Percentiles rank a stretch among this genome's conserved stretches.
Evolutionary conservation across 2,113 vertebrate genomes (phyloP).

Genomic region (Microtus ochrogaster): DNA sequence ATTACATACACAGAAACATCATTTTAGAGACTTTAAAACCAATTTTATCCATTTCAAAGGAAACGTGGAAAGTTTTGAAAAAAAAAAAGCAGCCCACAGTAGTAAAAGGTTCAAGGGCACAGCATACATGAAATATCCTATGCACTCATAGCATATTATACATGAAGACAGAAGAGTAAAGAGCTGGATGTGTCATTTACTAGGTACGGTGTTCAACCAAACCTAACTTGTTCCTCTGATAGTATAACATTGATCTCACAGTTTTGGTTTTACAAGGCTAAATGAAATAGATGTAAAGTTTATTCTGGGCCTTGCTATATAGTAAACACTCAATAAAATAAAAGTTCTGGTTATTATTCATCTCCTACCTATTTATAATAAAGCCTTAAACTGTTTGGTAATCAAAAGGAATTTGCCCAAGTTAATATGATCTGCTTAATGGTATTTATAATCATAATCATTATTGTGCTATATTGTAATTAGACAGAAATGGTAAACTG

Average conservation of each 20-base stretch:
- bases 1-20: constrained; percentile 38
- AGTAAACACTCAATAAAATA: constrained; percentile 77
- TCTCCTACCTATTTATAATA: constrained; percentile 67
- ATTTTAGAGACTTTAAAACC: constrained; percentile 51
- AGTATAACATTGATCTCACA: background rate
- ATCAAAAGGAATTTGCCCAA: constrained; percentile 76
- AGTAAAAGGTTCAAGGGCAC: constrained; percentile 36
- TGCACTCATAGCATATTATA: background rate
- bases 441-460: constrained; percentile 76
- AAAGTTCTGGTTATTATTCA: constrained; percentile 64
- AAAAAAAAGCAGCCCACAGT: background rate
- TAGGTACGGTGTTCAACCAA: background rate
- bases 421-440: constrained; percentile 67
- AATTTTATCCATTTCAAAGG: constrained; percentile 48
- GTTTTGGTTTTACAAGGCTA: constrained; percentile 38
- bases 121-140: background rate
- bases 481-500: constrained; percentile 74
- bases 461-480: constrained; percentile 76
- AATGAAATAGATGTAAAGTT: constrained; percentile 53
- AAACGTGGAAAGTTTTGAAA: background rate
- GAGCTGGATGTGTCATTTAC: background rate
- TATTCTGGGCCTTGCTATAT: constrained; percentile 46
- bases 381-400: constrained; percentile 58
- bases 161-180: background rate
- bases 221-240: constrained; percentile 25